phyloP scores from a whole-genome alignment of 2,888 invertebrate species.

The Drosophila kokeensis region DNA sequence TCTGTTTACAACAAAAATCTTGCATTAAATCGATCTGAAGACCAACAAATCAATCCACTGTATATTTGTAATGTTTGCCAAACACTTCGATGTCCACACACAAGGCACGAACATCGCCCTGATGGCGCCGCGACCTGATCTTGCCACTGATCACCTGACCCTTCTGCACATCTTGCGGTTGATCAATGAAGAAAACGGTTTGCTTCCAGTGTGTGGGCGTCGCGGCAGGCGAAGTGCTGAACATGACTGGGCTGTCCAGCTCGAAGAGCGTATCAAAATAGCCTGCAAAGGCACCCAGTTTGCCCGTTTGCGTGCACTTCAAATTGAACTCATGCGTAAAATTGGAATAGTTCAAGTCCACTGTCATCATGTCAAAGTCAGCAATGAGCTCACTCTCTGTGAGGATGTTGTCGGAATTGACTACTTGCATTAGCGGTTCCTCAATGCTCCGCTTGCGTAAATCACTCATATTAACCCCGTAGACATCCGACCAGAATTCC shows the following conservation, averaged over 20 bases:
- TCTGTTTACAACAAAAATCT: slow-evolving; percentile 57
- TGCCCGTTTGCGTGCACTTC: slow-evolving; percentile 88
- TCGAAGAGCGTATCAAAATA: slow-evolving; percentile 96
- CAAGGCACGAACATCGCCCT: slow-evolving; percentile 91
- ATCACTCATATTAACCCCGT: slow-evolving; percentile 96
- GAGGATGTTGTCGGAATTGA: slow-evolving; percentile 87
- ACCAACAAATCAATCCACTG: slow-evolving; percentile 88
- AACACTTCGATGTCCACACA: slow-evolving; percentile 89
- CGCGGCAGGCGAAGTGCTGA: slow-evolving; percentile 89
- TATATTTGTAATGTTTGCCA: slow-evolving; percentile 88
- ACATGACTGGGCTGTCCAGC: slow-evolving; percentile 87
- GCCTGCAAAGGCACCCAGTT: slow-evolving; percentile 92
- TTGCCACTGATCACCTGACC: slow-evolving; percentile 89
- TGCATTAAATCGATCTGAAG: slow-evolving; percentile 66
- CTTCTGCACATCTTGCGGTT: slow-evolving; percentile 89
- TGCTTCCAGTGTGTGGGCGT: slow-evolving; percentile 94
- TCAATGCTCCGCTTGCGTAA: slow-evolving; percentile 93
- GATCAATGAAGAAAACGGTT: slow-evolving; percentile 91
- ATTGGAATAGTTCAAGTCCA: slow-evolving; percentile 89
- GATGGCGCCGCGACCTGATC: slow-evolving; percentile 90
- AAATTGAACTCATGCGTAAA: slow-evolving; percentile 90
- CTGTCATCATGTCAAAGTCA: slow-evolving; percentile 91
- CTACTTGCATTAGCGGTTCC: slow-evolving; percentile 90
- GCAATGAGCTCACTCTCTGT: slow-evolving; percentile 89
- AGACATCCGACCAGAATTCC: slow-evolving; percentile 96